Percentiles rank a stretch among this genome's conserved stretches.
Conservation (phyloP, 53 echinoderm and acorn worm genomes). For the Mesocentrotus franciscanus region DNA sequence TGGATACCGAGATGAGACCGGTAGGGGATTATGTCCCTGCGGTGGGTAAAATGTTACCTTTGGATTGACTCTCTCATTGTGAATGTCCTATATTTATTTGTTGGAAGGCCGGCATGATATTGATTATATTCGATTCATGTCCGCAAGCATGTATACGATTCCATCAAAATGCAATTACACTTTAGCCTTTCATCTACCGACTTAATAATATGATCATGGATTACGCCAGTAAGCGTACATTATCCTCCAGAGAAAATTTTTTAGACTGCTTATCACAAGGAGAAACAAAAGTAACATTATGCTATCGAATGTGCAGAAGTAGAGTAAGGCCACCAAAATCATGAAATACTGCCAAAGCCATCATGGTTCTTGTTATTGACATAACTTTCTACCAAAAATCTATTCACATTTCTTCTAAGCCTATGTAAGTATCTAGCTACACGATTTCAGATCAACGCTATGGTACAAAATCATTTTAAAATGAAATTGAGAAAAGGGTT, state of each 20-base stretch:
- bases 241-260: neutral
- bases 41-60: constrained; percentile 29
- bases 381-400: too few species aligned
- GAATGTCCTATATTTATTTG: constrained; percentile 29
- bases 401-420: too few species aligned
- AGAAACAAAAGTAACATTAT: neutral
- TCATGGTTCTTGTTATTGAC: too few species aligned
- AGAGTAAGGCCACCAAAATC: neutral
- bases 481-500: too few species aligned
- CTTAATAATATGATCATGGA: constrained; percentile 7
- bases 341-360: neutral
- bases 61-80: neutral
- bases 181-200: constrained; percentile 47
- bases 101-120: neutral
- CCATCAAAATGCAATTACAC: constrained; percentile 50
- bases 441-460: too few species aligned
- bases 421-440: too few species aligned
- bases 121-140: constrained; percentile 40
- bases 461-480: too few species aligned
- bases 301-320: neutral
- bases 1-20: neutral
- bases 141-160: neutral
- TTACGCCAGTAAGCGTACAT: neutral
- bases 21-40: constrained; percentile 33
- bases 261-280: neutral